These are phyloP conservation scores for Athalia circularis DNA, from an alignment of 2,888 invertebrate species.

Conservation along the genomic window DNA sequence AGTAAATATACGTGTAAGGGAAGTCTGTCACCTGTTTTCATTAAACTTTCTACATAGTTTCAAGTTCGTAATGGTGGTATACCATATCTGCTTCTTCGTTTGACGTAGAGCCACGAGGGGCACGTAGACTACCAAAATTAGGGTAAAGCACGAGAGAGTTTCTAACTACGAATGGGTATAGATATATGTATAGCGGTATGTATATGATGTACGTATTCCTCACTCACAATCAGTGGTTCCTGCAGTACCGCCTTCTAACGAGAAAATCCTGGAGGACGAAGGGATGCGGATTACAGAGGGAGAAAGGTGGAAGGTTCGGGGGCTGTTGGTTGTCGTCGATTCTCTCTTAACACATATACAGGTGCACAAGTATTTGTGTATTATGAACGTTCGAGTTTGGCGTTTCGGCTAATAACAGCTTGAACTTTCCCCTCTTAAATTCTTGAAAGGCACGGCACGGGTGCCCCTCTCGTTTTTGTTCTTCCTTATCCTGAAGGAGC, in stretches of 20 bases:
- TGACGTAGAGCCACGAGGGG: background rate
- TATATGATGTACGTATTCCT: too few relatives aligned
- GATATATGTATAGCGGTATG: too few relatives aligned
- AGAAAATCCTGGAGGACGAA: too few relatives aligned
- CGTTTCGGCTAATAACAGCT: slow-evolving; percentile 9
- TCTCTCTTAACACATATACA: background rate
- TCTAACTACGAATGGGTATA: background rate
- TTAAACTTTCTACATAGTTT: slow-evolving; percentile 17
- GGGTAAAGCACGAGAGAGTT: slow-evolving; percentile 28
- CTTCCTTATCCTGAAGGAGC: too few relatives aligned
- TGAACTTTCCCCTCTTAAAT: slow-evolving; percentile 13
- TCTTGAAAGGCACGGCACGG: background rate
- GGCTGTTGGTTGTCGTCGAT: too few relatives aligned
- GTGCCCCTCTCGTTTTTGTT: background rate
- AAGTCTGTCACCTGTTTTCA: slow-evolving; percentile 16
- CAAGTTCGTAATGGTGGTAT: background rate
- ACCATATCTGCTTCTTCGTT: background rate
- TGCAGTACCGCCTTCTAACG: too few relatives aligned
- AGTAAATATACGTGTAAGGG: background rate
- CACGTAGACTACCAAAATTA: background rate
- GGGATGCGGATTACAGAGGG: too few relatives aligned
- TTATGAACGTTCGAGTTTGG: background rate
- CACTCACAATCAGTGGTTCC: too few relatives aligned
- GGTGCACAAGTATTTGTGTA: too few relatives aligned
- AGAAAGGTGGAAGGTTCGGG: too few relatives aligned